Evolutionary conservation across 1,140 invertebrate genomes (phyloP).

Genomic region (Chlorops oryzae): DNA sequence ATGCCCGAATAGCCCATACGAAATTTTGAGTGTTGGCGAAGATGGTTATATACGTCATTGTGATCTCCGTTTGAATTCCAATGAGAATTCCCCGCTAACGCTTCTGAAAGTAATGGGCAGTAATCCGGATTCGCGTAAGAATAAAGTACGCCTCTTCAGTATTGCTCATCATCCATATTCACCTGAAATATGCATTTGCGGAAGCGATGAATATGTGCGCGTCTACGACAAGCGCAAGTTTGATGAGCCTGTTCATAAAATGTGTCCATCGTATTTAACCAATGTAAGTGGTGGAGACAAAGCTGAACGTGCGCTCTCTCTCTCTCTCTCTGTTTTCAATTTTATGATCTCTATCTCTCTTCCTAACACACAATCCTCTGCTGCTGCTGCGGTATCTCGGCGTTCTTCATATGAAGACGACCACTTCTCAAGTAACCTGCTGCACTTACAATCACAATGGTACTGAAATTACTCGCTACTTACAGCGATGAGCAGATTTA

Average conservation of each 20-base stretch:
- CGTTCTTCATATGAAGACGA: no score
- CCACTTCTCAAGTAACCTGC: slow-evolving; percentile 65
- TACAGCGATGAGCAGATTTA: slow-evolving; percentile 95
- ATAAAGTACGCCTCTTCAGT: slow-evolving; percentile 69
- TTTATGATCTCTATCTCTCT: no score
- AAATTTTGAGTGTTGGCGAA: slow-evolving; percentile 81
- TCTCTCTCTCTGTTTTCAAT: no score
- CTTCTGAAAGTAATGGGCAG: not conserved
- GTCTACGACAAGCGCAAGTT: slow-evolving; percentile 68
- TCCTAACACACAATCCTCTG: no score
- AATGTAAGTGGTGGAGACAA: slow-evolving; percentile 37
- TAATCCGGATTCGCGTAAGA: slow-evolving; percentile 12
- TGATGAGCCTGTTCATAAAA: slow-evolving; percentile 47
- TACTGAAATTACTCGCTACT: slow-evolving; percentile 79
- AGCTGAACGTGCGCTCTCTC: no score
- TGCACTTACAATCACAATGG: slow-evolving; percentile 89
- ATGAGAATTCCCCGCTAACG: slow-evolving; percentile 1
- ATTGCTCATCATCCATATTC: slow-evolving; percentile 78
- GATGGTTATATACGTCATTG: slow-evolving; percentile 75
- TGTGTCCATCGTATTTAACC: slow-evolving; percentile 43
- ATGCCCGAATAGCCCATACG: slow-evolving; percentile 62
- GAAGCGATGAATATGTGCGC: slow-evolving; percentile 57
- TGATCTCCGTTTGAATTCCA: slow-evolving; percentile 66
- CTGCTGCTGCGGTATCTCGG: no score
- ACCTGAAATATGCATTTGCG: slow-evolving; percentile 76